A percentile compares a stretch with the other conserved stretches of the same genome.
Conservation (phyloP, 2,113 vertebrate species). For the Podilymbus podiceps region DNA sequence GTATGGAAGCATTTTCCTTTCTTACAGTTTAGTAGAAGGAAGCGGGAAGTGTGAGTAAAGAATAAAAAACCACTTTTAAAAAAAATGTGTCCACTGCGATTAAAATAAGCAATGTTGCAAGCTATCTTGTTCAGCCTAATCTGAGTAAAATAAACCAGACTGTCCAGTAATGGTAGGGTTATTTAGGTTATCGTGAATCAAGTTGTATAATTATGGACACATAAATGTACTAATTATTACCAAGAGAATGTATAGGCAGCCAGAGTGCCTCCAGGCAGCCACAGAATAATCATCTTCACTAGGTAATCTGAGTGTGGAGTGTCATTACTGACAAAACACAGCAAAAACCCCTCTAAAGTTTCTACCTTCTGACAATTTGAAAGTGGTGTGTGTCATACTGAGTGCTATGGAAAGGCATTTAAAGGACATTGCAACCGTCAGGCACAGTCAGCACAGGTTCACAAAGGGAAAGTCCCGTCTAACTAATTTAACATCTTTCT, state of each 20-base stretch:
- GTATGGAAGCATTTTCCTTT: neutral
- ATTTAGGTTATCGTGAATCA: neutral
- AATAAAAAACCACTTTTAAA: neutral
- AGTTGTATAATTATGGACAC: neutral
- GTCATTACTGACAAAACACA: neutral
- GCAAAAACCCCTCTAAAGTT: neutral
- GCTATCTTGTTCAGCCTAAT: neutral
- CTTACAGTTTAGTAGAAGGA: neutral
- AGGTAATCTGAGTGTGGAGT: neutral
- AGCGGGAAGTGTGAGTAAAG: neutral
- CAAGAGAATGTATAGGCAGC: neutral
- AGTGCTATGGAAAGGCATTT: neutral
- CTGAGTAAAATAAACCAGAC: neutral
- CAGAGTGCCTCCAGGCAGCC: neutral
- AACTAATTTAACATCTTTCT: neutral
- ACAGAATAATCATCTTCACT: neutral
- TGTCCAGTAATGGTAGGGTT: neutral
- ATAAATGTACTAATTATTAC: neutral
- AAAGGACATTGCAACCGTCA: neutral
- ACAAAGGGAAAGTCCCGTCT: neutral
- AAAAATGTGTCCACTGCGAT: neutral
- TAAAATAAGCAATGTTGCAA: neutral
- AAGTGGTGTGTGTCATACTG: neutral
- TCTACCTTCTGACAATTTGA: neutral
- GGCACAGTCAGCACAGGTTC: neutral